A percentile compares a stretch with the other conserved stretches of the same genome.
phyloP scores from a whole-genome alignment of 2,888 invertebrate species.

The Geotrupes spiniger region DNA sequence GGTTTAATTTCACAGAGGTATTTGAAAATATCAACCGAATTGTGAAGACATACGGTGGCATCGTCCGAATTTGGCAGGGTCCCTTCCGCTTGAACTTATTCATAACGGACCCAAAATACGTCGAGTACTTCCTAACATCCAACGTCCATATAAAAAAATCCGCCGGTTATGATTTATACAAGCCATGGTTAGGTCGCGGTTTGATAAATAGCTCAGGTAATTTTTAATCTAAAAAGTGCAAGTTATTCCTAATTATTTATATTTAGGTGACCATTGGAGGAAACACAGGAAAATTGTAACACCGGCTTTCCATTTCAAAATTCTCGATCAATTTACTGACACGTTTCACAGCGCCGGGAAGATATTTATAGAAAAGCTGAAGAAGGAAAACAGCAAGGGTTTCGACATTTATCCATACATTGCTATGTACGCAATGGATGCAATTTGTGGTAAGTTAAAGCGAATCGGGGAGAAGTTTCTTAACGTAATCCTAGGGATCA shows the following conservation, averaged over 20 bases:
- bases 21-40: constrained; percentile 11
- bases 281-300: constrained; percentile 50
- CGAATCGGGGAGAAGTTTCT: too few relatives aligned
- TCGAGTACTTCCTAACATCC: constrained; percentile 27
- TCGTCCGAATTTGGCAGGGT: constrained; percentile 24
- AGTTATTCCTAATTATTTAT: neutral
- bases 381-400: constrained; percentile 21
- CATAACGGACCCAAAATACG: constrained; percentile 26
- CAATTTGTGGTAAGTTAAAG: constrained; percentile 43
- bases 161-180: constrained; percentile 26
- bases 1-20: constrained; percentile 8
- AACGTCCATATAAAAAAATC: constrained; percentile 29
- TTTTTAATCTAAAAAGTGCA: neutral
- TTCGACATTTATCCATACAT: constrained; percentile 50
- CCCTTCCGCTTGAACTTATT: constrained; percentile 21
- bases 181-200: constrained; percentile 28
- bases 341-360: constrained; percentile 49
- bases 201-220: constrained; percentile 27
- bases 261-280: constrained; percentile 42
- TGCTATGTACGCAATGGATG: constrained; percentile 48
- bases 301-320: constrained; percentile 50
- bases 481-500: neutral
- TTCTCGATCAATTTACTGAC: constrained; percentile 48
- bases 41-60: constrained; percentile 23
- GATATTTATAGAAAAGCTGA: constrained; percentile 43